Base-by-base conservation (phyloP, 2,113 vertebrate genomes). In the Esox niger region DNA sequence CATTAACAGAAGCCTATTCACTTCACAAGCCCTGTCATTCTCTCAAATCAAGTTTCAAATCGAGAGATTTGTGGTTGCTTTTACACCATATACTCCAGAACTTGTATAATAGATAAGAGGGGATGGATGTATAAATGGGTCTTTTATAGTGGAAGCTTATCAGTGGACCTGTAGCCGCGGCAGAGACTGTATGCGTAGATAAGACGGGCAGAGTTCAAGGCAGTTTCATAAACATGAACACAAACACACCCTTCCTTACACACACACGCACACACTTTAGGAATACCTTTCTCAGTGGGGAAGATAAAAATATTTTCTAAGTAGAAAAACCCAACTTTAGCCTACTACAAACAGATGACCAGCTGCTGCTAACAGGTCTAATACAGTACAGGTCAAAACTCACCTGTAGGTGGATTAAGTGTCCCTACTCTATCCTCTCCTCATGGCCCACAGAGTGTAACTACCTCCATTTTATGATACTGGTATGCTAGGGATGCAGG, bases 91-190 rank as follows among this genome's bases (percentile, higher is more conserved):
- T 31, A 29, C 27, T 25, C 9, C 10, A 23, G 55, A 47, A 32
- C 47, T 2, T 61, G n/a, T 8, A 57, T 80, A 79, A 79, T 33
- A n/a, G n/a, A n/a, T n/a, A n/a, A n/a, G n/a, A n/a, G n/a, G n/a
- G n/a, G 64, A 57, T 74, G 75, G 69, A 69, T 77, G 80, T 77
- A 38, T n/a, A 49, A 17, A 15, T 49, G 54, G 63, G 77, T 62
- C 70, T 46, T 52, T 54, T 80, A 79, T 67, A 71, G 71, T 26
- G 71, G 71, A 27, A 26, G 74, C 66, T 66, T 49, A 66, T 26
- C 47, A 52, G 17, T 23, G 21, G n/a, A 17, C 21, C 21, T 8
- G 76, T 75, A 27, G 27, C 68, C 64, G 43, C 59, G 35, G 54
- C 47, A 29, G 27, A 65, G 30, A 83, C 77, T 2, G n/a, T 20